A percentile compares a stretch with the other conserved stretches of the same genome.
Evolutionary conservation across 92 coral and sea anemone species (phyloP).

Genomic region (Porites evermanni): DNA sequence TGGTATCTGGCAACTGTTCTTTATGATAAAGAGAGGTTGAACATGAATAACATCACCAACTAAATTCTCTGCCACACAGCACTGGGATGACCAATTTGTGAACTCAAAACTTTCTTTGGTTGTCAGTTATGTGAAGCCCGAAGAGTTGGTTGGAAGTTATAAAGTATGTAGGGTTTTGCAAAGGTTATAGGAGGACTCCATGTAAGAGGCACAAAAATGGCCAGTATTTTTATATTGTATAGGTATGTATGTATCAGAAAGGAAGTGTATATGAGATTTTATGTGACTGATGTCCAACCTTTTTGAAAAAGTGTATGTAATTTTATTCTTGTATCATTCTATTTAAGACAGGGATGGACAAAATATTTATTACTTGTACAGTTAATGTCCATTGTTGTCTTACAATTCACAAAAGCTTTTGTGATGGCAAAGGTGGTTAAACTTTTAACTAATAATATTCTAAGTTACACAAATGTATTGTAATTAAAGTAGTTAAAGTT

Average conservation of each 20-base stretch:
- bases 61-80: background rate
- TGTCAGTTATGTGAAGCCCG: background rate
- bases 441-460: background rate
- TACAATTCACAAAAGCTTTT: conserved; percentile 36
- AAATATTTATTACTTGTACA: conserved; percentile 57
- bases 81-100: background rate
- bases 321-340: conserved; percentile 60
- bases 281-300: conserved; percentile 23
- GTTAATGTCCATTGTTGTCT: conserved; percentile 40
- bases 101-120: background rate
- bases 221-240: conserved; percentile 46
- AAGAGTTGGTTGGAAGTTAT: background rate
- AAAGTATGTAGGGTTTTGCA: background rate
- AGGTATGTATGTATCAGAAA: conserved; percentile 14
- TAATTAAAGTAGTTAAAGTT: conserved; percentile 3
- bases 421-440: conserved; percentile 19
- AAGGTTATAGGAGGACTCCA: conserved; percentile 10
- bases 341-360: conserved; percentile 51
- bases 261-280: conserved; percentile 44
- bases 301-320: conserved; percentile 48
- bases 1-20: no score
- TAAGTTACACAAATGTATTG: background rate
- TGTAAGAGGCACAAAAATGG: conserved; percentile 23
- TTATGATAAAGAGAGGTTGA: no score
- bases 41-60: no score